Evolutionary conservation across 2,888 invertebrate genomes (phyloP).

Genomic region (Brassicogethes aeneus): DNA sequence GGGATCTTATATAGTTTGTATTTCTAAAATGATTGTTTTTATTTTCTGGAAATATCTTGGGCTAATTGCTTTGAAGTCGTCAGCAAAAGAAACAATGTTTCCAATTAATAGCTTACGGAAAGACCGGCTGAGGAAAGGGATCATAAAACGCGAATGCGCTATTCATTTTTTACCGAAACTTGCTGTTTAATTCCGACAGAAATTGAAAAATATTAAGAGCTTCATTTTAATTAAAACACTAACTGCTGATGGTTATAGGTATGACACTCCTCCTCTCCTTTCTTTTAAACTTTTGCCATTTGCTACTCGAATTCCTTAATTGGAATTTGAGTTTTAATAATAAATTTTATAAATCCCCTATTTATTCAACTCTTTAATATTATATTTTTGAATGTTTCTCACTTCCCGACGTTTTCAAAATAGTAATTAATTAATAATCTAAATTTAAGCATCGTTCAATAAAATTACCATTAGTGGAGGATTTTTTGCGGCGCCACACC

Average conservation of each 20-base stretch:
- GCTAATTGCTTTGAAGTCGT: slow-evolving; percentile 21
- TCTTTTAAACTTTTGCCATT: slow-evolving; percentile 13
- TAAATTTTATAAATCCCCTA: too few relatives aligned
- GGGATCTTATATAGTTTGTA: too few relatives aligned
- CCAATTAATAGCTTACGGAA: slow-evolving; percentile 35
- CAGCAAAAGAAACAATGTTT: slow-evolving; percentile 38
- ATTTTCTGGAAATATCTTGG: too few relatives aligned
- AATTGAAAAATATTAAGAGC: slow-evolving; percentile 40
- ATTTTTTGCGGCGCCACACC: neutral
- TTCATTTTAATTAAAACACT: slow-evolving; percentile 39
- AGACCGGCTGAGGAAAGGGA: slow-evolving; percentile 20
- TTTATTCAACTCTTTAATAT: too few relatives aligned
- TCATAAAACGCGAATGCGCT: slow-evolving; percentile 35
- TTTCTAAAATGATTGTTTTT: too few relatives aligned
- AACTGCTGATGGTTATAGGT: slow-evolving; percentile 27
- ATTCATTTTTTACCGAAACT: slow-evolving; percentile 28
- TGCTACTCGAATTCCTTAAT: slow-evolving; percentile 26
- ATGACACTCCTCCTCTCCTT: slow-evolving; percentile 4
- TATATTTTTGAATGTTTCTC: too few relatives aligned
- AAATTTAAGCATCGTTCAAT: too few relatives aligned
- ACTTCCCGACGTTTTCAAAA: too few relatives aligned
- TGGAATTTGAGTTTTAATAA: slow-evolving; percentile 27
- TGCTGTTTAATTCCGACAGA: slow-evolving; percentile 36
- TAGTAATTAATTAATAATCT: too few relatives aligned
- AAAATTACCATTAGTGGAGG: too few relatives aligned